phyloP scores from a whole-genome alignment of 2,888 invertebrate species.

The Proisotoma minuta region DNA sequence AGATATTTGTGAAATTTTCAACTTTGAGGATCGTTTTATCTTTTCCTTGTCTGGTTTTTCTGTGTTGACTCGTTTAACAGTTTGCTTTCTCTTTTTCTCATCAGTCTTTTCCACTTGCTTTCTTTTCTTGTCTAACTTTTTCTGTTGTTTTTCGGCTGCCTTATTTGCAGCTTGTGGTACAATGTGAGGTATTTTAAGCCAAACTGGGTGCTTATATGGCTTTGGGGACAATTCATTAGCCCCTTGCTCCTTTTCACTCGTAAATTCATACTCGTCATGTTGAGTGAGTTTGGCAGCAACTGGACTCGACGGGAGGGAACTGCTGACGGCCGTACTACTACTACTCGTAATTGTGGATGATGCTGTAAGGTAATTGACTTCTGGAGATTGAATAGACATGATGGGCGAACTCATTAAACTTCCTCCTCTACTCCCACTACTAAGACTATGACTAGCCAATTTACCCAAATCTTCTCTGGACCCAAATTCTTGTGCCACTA shows the following conservation, averaged over 20 bases:
- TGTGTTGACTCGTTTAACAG: neutral
- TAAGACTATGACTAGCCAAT: conserved; percentile 16
- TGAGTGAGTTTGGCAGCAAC: neutral
- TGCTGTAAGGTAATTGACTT: neutral
- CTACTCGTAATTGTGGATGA: neutral
- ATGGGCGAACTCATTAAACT: neutral
- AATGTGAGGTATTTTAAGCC: conserved; percentile 40
- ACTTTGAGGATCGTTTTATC: neutral
- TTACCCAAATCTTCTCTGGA: conserved; percentile 33
- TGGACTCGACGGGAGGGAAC: neutral
- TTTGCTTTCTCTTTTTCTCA: neutral
- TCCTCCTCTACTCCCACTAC: conserved; percentile 27
- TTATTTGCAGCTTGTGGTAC: conserved; percentile 11
- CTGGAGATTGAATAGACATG: neutral
- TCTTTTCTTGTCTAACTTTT: neutral
- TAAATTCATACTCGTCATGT: conserved; percentile 9
- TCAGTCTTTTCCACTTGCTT: neutral
- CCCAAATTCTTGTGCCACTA: conserved; percentile 46
- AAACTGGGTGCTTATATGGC: conserved; percentile 19
- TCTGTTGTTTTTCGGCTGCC: neutral
- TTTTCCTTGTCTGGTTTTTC: neutral
- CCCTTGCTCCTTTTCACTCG: neutral
- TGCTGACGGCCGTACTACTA: neutral
- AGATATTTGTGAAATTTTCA: neutral
- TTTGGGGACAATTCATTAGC: neutral